A percentile compares a stretch with the other conserved stretches of the same genome.
Conservation (phyloP, 1,140 invertebrate genomes). For the Aphidius ervi region DNA sequence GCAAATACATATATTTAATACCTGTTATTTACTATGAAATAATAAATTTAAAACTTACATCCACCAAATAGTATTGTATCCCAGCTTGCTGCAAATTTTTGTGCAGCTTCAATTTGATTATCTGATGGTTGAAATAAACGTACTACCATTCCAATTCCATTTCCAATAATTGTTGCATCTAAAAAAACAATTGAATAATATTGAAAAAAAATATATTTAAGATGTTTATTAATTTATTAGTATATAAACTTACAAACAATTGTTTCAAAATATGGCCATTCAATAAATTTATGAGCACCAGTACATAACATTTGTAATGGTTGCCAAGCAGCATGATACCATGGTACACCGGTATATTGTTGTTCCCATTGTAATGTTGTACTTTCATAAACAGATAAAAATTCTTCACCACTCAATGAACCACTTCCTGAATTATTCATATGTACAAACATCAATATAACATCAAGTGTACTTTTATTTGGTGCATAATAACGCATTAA, state of each 20-base stretch:
- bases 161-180: slow-evolving; percentile 66
- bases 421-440: slow-evolving; percentile 68
- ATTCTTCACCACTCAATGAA: slow-evolving; percentile 67
- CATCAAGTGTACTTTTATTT: slow-evolving; percentile 71
- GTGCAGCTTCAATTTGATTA: slow-evolving; percentile 57
- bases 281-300: slow-evolving; percentile 60
- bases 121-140: slow-evolving; percentile 52
- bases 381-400: slow-evolving; percentile 74
- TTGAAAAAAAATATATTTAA: slow-evolving; percentile 4
- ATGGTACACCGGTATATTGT: slow-evolving; percentile 63
- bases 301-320: slow-evolving; percentile 62
- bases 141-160: slow-evolving; percentile 66
- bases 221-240: background rate
- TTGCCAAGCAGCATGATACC: slow-evolving; percentile 63
- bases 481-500: slow-evolving; percentile 76
- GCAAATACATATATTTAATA: slow-evolving; percentile 7
- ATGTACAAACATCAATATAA: slow-evolving; percentile 77
- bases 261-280: slow-evolving; percentile 69
- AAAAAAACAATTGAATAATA: slow-evolving; percentile 30
- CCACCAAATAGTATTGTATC: slow-evolving; percentile 68
- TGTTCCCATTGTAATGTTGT: slow-evolving; percentile 70
- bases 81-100: slow-evolving; percentile 67
- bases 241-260: slow-evolving; percentile 62
- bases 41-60: slow-evolving; percentile 53
- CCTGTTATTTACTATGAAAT: background rate